Conservation (phyloP, 1,140 invertebrate genomes). For the Antheraea pernyi region DNA sequence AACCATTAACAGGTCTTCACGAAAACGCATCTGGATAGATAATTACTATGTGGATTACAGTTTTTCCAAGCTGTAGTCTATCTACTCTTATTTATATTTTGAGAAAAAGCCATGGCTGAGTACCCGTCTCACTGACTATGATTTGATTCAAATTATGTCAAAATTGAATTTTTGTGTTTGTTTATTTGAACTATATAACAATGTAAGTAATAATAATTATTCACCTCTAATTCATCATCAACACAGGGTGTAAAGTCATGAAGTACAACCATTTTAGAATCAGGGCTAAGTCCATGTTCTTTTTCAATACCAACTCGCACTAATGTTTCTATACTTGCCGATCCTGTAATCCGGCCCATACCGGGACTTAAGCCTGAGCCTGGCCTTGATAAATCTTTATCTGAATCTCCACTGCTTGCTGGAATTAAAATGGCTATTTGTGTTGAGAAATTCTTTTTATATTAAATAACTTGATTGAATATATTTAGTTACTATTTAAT, state of each 20-base stretch:
- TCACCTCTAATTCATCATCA: conserved; percentile 94
- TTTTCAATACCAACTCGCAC: conserved; percentile 97
- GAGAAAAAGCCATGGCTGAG: too few relatives aligned
- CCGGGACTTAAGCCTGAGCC: conserved; percentile 81
- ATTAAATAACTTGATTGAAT: too few relatives aligned
- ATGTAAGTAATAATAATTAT: not conserved
- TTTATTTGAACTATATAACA: too few relatives aligned
- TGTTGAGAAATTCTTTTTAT: not conserved
- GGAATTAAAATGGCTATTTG: conserved; percentile 4
- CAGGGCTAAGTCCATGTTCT: conserved; percentile 93
- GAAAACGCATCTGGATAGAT: too few relatives aligned
- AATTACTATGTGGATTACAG: too few relatives aligned
- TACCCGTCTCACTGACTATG: too few relatives aligned
- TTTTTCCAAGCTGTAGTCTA: too few relatives aligned
- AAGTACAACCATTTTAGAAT: conserved; percentile 96
- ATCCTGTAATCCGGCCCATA: conserved; percentile 95
- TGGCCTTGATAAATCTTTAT: conserved; percentile 85
- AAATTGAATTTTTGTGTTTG: too few relatives aligned
- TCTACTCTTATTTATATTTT: too few relatives aligned
- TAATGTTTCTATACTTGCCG: conserved; percentile 95
- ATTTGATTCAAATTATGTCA: too few relatives aligned
- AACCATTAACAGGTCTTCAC: too few relatives aligned
- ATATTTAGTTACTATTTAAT: too few relatives aligned
- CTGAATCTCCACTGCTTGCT: conserved; percentile 82
- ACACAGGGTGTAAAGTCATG: conserved; percentile 97